These are phyloP conservation scores for Brachypalpus laphriformis DNA, from an alignment of 2,888 invertebrate species.

Conservation along the genomic window DNA sequence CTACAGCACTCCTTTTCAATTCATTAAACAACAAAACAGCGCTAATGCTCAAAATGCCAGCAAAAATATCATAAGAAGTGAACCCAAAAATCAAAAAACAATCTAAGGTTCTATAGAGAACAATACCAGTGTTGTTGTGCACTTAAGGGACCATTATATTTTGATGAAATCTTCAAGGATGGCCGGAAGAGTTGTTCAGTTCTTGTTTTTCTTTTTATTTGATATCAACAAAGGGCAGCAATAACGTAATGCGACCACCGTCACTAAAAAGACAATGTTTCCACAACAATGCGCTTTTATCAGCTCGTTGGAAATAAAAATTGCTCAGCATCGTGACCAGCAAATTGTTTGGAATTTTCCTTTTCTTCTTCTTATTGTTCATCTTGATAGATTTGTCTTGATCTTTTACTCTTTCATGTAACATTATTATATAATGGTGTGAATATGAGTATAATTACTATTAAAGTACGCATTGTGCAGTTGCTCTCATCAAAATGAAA, in stretches of 20 bases:
- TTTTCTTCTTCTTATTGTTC: not conserved
- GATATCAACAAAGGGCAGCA: slow-evolving; percentile 46
- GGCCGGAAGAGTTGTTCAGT: slow-evolving; percentile 45
- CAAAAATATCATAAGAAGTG: slow-evolving; percentile 37
- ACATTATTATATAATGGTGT: not conserved
- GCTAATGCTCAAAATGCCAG: not conserved
- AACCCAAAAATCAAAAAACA: slow-evolving; percentile 44
- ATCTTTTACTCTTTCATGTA: not conserved
- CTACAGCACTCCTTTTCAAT: not conserved
- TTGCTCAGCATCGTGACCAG: not conserved
- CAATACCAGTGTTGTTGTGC: slow-evolving; percentile 38
- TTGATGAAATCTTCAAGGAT: slow-evolving; percentile 68
- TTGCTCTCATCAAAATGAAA: no score
- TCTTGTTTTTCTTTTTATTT: slow-evolving; percentile 19
- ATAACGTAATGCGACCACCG: slow-evolving; percentile 44
- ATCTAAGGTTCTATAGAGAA: slow-evolving; percentile 11
- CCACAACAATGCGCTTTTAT: slow-evolving; percentile 52
- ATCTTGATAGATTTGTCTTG: slow-evolving; percentile 8
- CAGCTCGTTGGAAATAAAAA: slow-evolving; percentile 6
- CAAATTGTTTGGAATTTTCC: slow-evolving; percentile 30
- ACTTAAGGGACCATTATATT: slow-evolving; percentile 63
- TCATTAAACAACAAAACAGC: slow-evolving; percentile 33
- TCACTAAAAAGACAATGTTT: slow-evolving; percentile 40
- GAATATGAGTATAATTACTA: no score
- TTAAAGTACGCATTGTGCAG: no score